These are phyloP conservation scores for Ondatra zibethicus DNA, from an alignment of 2,113 vertebrate genomes.

Conservation along the genomic window DNA sequence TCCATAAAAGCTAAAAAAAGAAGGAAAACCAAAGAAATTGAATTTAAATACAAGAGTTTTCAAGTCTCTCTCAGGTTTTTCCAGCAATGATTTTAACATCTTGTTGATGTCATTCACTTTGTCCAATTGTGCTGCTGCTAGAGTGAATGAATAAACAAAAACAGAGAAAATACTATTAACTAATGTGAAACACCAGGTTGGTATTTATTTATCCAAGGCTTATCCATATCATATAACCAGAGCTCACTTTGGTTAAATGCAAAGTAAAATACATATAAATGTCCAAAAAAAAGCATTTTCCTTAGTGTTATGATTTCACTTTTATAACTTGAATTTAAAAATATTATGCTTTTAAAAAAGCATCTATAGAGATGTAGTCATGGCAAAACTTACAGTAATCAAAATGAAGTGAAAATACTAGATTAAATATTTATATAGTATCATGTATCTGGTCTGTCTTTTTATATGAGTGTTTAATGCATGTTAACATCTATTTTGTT, in stretches of 20 bases:
- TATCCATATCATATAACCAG: not conserved
- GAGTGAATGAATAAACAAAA: not conserved
- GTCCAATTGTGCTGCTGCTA: not conserved
- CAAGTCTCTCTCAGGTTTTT: not conserved
- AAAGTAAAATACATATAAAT: not conserved
- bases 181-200: not conserved
- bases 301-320: not conserved
- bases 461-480: not conserved
- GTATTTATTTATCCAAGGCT: not conserved
- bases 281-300: not conserved
- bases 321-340: not conserved
- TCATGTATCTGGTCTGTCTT: rapidly evolving
- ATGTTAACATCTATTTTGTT: not conserved
- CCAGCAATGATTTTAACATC: not conserved
- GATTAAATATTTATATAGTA: not conserved
- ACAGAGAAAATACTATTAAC: not conserved
- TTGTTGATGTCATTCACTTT: not conserved
- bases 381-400: not conserved
- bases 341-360: not conserved
- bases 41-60: not conserved
- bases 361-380: not conserved
- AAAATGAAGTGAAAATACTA: not conserved
- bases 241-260: not conserved
- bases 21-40: not conserved
- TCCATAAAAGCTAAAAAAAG: no score